Evolutionary conservation across 2,888 invertebrate genomes (phyloP).

Genomic region (Baccha elongata): DNA sequence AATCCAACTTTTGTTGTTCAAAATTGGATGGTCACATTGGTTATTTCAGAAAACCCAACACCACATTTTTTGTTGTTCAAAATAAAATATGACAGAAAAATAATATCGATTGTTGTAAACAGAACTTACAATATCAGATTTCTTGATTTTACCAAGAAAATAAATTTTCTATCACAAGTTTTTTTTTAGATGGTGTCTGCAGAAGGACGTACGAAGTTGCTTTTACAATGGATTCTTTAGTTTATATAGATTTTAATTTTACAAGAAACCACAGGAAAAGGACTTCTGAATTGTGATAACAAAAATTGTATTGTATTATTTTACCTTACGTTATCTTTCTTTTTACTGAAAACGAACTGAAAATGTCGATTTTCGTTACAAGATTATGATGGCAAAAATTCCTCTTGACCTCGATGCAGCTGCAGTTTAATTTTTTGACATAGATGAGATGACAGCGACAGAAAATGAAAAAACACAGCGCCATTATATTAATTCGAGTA

Average conservation of each 20-base stretch:
- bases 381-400: too few species aligned
- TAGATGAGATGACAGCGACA: too few species aligned
- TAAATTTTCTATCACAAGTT: neutral
- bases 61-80: conserved; percentile 33
- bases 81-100: neutral
- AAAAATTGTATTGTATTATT: neutral
- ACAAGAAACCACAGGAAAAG: conserved; percentile 82
- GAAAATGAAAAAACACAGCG: too few species aligned
- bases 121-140: neutral
- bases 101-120: neutral
- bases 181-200: neutral
- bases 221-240: conserved; percentile 80
- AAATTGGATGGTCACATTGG: conserved; percentile 83
- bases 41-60: conserved; percentile 80
- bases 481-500: too few species aligned
- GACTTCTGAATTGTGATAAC: conserved; percentile 67
- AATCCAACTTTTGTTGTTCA: conserved; percentile 81
- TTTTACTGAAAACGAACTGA: neutral
- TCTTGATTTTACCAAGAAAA: neutral
- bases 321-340: neutral
- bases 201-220: conserved; percentile 74
- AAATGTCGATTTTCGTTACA: too few species aligned
- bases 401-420: too few species aligned
- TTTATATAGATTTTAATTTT: conserved; percentile 74
- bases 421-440: too few species aligned